Evolutionary conservation across 1,140 invertebrate genomes (phyloP), one percentile per base, ranked within the genome.

Genomic region (Trachelipus rathkii): DNA sequence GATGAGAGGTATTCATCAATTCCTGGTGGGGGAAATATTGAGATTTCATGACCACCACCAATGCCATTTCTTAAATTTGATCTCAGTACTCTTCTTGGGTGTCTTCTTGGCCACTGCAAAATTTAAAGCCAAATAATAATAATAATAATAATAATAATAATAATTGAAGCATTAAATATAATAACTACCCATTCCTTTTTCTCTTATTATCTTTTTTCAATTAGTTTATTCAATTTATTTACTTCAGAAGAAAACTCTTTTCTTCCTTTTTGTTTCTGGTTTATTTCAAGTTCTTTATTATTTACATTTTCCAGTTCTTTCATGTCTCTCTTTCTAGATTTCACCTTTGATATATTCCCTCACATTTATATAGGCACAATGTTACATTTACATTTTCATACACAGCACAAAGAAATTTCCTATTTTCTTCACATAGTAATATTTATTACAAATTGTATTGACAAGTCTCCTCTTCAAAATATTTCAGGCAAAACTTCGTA

Each of bases 41-140:
- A 60, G 8, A 60, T 60, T 60, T 60, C 50, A 60, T 60, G 50
- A 13, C 50, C 50, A 19, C 19, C 19, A 13, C 11, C 50, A 13
- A 60, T 60, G 11, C 50, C 19, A 60, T 60, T 60, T 60, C 50
- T 60, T 60, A 19, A 13, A 60, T 60, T 60, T 60, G 50, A 60
- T 8, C 50, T 60, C 11, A 60, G 8, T 13, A 60, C 19, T 60
- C 50, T 60, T 60, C 50, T 13, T 15, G 50, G 19, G 50, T 19
- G 50, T 60, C 50, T 60, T 60, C 50, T 19, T 15, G 50, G 50
- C 50, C 50, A 60, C 50, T 60, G 33, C 33, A 33, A 33, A 33
- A 33, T 33, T 33, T 33, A 33, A 33, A 33, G 33, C 33, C 1
- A 1, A 33, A 33, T 33, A 33, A 33, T 33, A 33, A 33, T n/a